Percentiles rank a stretch among this genome's conserved stretches.
Evolutionary conservation across 2,888 invertebrate genomes (phyloP).

Genomic region (Therioaphis trifolii): DNA sequence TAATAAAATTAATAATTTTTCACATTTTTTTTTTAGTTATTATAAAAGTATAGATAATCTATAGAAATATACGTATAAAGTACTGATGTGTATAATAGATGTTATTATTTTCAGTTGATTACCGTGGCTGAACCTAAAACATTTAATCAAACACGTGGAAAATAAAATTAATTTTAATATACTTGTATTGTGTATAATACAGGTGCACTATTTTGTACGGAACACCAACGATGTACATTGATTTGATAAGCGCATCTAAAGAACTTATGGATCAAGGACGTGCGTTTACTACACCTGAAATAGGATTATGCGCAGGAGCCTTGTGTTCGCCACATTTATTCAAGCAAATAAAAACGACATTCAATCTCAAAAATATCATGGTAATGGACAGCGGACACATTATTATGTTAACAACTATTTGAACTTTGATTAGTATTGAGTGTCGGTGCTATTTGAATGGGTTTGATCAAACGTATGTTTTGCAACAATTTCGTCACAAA

Average conservation of each 20-base stretch:
- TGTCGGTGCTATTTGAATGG: no score
- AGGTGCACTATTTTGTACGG: conserved; percentile 81
- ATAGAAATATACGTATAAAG: no score
- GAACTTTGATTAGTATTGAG: no score
- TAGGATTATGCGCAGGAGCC: conserved; percentile 80
- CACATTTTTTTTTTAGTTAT: not conserved
- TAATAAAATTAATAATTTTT: no score
- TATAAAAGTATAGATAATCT: no score
- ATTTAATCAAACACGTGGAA: no score
- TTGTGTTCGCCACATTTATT: conserved; percentile 76
- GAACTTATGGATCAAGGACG: conserved; percentile 42
- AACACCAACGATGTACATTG: conserved; percentile 89
- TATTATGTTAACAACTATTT: not conserved
- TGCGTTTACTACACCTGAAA: conserved; percentile 62
- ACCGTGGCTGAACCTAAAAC: no score
- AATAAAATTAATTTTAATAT: no score
- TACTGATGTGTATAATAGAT: no score
- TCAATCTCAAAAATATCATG: conserved; percentile 64
- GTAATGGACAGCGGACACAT: conserved; percentile 53
- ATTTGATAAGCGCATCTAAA: conserved; percentile 67
- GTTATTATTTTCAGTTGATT: no score
- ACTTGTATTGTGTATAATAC: no score
- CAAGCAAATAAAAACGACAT: conserved; percentile 69
- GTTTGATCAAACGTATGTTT: not conserved
- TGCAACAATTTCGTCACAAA: not conserved